Evolutionary conservation across 2,888 invertebrate species (phyloP), one percentile per base, ranked within the genome.

Genomic region (Clistopyga incitator): DNA sequence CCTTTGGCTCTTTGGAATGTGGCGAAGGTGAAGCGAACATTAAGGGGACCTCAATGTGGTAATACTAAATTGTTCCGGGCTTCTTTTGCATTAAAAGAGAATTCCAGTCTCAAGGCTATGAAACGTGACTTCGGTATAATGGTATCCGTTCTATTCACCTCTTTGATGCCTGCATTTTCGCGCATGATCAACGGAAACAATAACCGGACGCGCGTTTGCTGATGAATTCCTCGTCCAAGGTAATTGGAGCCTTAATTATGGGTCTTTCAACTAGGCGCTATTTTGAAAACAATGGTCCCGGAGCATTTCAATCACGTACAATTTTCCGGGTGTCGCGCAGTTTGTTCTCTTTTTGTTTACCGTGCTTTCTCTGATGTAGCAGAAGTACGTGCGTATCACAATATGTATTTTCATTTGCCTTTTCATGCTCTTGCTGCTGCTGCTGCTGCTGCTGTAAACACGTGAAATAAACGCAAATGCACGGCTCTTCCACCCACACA

Each of bases 161-260:
- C 34, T 11, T 11, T 6, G 18, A 38, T 38, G 8, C 64, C 38
- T 20, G 64, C 38, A 38, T 38, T 64, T 64, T 42, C 34, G 20
- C 18, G 38, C 11, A 38, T 38, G 18, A 64, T 64, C 64, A 18
- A 42, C 18, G 18, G 34, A 64, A 64, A 64, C 64, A 64, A 64
- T 64, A 64, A 64, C 64, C 64, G 38, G 11, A 64, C 64, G 64
- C 64, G 64, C 34, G 38, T 34, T 15, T 61, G 34, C 64, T 64
- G 38, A 42, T 64, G 20, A 64, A 64, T 38, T 38, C n/a, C 64
- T 64, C 64, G 20, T 64, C 38, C 64, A 25, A 23, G 23, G 11
- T 54, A 54, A 54, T 54, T 23, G 54, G 54, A 13, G 56, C 25
- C 56, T 25, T 25, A 56, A 64, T 64, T 64, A 42, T 38, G 11